Conservation (phyloP, 2,797 vertebrate species). For the Acanthurus lineatus region DNA sequence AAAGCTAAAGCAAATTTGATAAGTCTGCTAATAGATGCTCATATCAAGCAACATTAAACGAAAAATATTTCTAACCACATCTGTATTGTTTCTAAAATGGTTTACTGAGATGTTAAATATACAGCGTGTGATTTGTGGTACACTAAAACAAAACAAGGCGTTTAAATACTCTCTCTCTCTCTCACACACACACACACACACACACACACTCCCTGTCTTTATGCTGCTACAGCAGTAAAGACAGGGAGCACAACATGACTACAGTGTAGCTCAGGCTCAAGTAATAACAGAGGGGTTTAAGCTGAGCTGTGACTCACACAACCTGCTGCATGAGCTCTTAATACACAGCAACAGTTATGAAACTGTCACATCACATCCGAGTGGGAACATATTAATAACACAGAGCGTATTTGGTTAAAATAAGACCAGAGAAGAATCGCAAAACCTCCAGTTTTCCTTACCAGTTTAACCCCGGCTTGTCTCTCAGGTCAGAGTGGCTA, state of each 20-base stretch:
- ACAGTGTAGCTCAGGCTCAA: constrained; percentile 8
- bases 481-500: constrained; percentile 3
- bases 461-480: constrained; percentile 14
- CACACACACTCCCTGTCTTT: neutral
- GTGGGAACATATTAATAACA: neutral
- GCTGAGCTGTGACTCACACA: constrained; percentile 53
- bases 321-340: neutral
- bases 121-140: neutral
- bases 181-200: no score
- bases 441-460: constrained; percentile 42
- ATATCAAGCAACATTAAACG: neutral
- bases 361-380: constrained; percentile 13
- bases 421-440: neutral
- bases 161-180: no score
- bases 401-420: neutral
- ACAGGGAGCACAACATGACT: constrained; percentile 19
- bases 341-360: constrained; percentile 22
- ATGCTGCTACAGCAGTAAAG: constrained; percentile 5
- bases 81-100: neutral
- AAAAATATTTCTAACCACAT: neutral
- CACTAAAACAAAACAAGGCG: neutral
- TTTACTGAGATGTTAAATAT: neutral
- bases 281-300: constrained; percentile 48
- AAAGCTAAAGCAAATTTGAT: neutral
- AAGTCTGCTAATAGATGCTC: neutral